Base-by-base conservation (phyloP, 1,140 invertebrate species). In the Latrodectus geometricus region DNA sequence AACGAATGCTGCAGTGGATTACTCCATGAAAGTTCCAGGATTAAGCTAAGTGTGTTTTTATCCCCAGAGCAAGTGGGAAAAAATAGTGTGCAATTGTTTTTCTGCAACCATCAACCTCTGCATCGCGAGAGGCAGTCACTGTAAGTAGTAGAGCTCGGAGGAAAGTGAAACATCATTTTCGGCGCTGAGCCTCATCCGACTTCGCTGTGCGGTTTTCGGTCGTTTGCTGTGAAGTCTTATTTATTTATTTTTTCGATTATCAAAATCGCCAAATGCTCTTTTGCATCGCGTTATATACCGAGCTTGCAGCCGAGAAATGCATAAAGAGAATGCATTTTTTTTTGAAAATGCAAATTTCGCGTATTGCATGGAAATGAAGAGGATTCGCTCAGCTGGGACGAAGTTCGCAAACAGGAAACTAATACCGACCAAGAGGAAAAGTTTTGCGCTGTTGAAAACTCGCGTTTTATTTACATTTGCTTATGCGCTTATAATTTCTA, bases 1-100 rank as follows among this genome's bases (percentile, higher is more conserved):
- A 78, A 70, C 9, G 77, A 48, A 15, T 77, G 61, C 75, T 56
- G 83, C 83, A 70, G 9, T 56, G 83, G 83, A 86, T 65, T 69
- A 49, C 50, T 77, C 83, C 66, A 61, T 86, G 83, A 86, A 86
- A 86, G 75, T 78, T 61, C 17, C 48, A 69, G 83, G 83, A 86
- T 70, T 78, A 86, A 65, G 12, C 8, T 48, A 48, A 15, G 66
- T 11, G 15, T 12, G 65, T 0, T 15, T 14, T 15, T 56, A 65
- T 17, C 14, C 23, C 21, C 48, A 78, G 69, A n/a, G 83, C 83
- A 86, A 70, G 54, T 50, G 4, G 4, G 5, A 23, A 50, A 48
- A 86, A 77, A 56, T 77, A 86, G 9, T 70, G 83, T 86, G 83
- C 83, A 78, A 70, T 48, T 65, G 15, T 83, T 78, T 81, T 78